Base-by-base conservation (phyloP, 1,140 invertebrate species). In the Lepidurus arcticus region DNA sequence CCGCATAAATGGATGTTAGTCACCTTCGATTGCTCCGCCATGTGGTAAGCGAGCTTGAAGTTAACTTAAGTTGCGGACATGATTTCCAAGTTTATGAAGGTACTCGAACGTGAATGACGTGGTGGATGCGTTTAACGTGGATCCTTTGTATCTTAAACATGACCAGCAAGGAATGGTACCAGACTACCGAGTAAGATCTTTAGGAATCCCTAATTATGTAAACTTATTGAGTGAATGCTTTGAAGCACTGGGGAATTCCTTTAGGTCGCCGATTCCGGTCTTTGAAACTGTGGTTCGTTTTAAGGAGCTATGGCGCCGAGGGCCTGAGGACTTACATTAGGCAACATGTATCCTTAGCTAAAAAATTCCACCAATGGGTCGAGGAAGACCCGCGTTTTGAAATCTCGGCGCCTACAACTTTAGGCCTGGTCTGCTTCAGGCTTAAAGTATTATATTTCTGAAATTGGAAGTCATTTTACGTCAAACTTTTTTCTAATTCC, bases 271-370 rank as follows among this genome's bases (percentile, higher is more conserved):
- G 97, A 81, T 99, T 99, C 85, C 89, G 97, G 78, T 91, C 97
- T 0, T 85, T 99, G 11, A 99, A 99, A 84, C 84, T 99, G 6
- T 99, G 97, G 98, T 98, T 99, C 83, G 97, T 98, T 0, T 84
- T 99, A 78, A 88, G 97, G 76, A 86, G 95, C 0, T 97, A 96
- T 81, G 97, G 97, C 0, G 87, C 93, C 0, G 90, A 94, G 81
- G 94, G 95, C 82, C 86, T 99, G 0, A 94, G 97, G 84, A 89
- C 90, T n/a, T 89, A 92, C 83, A 97, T 99, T 75, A 86, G 96
- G 78, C 91, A 92, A 81, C 92, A 94, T 26, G 88, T 92, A 10
- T 85, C 87, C 34, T 86, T 95, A 74, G 95, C 96, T 0, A 90
- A 94, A 80, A 88, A 94, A 80, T 98, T 98, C 83, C 94, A 94